A percentile compares a stretch with the other conserved stretches of the same genome.
phyloP scores from a whole-genome alignment of 2,113 vertebrate species.

The Morone saxatilis region DNA sequence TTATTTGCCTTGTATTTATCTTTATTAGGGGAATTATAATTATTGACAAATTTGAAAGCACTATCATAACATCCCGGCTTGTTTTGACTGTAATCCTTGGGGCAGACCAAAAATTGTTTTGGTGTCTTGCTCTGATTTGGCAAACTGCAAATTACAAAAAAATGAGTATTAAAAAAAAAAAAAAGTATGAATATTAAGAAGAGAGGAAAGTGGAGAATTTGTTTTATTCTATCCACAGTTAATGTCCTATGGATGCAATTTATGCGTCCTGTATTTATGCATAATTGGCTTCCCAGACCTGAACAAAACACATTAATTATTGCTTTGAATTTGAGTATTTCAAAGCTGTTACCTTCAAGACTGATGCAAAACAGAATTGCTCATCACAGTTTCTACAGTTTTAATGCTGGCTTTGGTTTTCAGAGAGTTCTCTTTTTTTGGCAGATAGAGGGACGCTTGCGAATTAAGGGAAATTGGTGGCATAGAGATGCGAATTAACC shows the following conservation, averaged over 20 bases:
- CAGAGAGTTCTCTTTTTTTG: constrained; percentile 12
- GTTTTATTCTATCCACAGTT: constrained; percentile 22
- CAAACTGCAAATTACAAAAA: constrained; percentile 27
- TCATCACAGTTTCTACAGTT: constrained; percentile 36
- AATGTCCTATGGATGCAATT: constrained; percentile 17
- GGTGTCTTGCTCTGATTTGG: background rate
- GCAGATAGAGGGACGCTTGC: constrained; percentile 21
- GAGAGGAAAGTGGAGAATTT: background rate
- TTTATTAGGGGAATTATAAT: background rate
- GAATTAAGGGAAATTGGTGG: constrained; percentile 51
- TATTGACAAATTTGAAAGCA: constrained; percentile 6
- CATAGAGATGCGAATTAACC: constrained; percentile 41
- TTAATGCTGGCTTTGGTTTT: constrained; percentile 16
- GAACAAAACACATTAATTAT: constrained; percentile 40
- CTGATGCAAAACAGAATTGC: constrained; percentile 28
- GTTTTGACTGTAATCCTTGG: constrained; percentile 17
- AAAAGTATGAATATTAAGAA: constrained; percentile 32
- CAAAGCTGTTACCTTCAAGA: constrained; percentile 31
- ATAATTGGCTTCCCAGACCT: constrained; percentile 39
- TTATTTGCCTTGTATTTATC: background rate
- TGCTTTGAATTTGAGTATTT: constrained; percentile 41
- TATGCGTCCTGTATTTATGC: constrained; percentile 32
- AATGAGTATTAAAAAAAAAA: background rate
- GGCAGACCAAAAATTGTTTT: background rate
- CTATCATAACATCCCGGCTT: background rate